Conservation (phyloP, 2,888 invertebrate species). For the Chrysotoxum bicinctum region DNA sequence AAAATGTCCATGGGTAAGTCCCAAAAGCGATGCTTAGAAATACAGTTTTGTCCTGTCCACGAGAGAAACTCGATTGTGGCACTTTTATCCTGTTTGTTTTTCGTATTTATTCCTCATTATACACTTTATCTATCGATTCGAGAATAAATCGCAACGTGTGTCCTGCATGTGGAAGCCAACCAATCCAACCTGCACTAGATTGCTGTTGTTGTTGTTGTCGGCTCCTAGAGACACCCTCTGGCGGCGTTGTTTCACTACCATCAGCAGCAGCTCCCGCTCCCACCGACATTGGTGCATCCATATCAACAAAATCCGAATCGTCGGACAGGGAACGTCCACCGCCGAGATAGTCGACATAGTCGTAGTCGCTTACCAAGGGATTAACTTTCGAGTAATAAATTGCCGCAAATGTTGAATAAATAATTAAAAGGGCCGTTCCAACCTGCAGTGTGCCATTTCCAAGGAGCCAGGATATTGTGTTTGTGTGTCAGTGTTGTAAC, state of each 20-base stretch:
- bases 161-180: constrained; percentile 78
- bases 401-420: constrained; percentile 93
- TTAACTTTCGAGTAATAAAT: constrained; percentile 94
- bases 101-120: constrained; percentile 59
- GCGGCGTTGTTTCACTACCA: constrained; percentile 24
- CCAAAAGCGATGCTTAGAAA: constrained; percentile 29
- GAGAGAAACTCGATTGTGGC: constrained; percentile 11
- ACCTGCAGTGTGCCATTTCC: constrained; percentile 83
- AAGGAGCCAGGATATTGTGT: constrained; percentile 15
- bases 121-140: constrained; percentile 80
- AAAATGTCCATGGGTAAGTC: constrained; percentile 36
- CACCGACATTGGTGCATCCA: constrained; percentile 22
- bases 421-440: constrained; percentile 89
- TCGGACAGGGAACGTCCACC: constrained; percentile 85
- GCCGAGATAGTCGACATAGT: constrained; percentile 88
- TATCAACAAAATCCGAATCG: constrained; percentile 79
- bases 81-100: constrained; percentile 10
- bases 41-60: background rate
- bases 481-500: constrained; percentile 11
- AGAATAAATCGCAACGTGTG: constrained; percentile 80
- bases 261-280: constrained; percentile 45
- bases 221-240: constrained; percentile 20
- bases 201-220: constrained; percentile 60
- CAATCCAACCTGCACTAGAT: constrained; percentile 72
- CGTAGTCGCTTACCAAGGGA: constrained; percentile 90